Conservation (phyloP, 2,113 vertebrate genomes). For the Todiramphus saurophagus region DNA sequence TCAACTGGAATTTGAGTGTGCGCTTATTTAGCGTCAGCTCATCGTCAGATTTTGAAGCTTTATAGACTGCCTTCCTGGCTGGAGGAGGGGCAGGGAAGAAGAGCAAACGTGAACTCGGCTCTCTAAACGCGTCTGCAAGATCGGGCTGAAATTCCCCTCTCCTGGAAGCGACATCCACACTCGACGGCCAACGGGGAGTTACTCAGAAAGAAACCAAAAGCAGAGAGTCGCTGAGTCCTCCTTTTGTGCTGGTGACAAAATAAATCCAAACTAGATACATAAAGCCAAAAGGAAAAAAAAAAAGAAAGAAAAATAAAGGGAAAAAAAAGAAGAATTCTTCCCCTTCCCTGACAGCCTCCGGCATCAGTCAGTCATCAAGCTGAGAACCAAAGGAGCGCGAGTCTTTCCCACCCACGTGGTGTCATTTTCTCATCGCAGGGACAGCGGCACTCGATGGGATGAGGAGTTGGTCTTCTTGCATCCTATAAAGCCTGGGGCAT, state of each 20-base stretch:
- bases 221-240: constrained; percentile 47
- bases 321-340: background rate
- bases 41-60: constrained; percentile 32
- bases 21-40: constrained; percentile 27
- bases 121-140: background rate
- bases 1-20: constrained; percentile 11
- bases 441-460: background rate
- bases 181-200: background rate
- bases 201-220: background rate
- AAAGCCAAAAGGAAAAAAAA: constrained; percentile 6
- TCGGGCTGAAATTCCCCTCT: constrained; percentile 22
- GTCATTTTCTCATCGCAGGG: background rate
- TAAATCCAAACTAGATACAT: constrained; percentile 16
- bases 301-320: background rate
- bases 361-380: background rate
- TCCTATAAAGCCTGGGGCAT: constrained; percentile 48
- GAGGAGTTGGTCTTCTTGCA: constrained; percentile 34
- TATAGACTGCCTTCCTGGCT: constrained; percentile 2
- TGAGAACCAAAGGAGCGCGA: constrained; percentile 19
- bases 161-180: background rate
- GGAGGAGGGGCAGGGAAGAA: constrained; percentile 7
- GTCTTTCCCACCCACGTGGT: background rate
- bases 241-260: constrained; percentile 72
- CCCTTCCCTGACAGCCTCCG: constrained; percentile 39
- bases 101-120: constrained; percentile 26